Evolutionary conservation across 1,140 invertebrate genomes (phyloP), one percentile per base, ranked within the genome.

Genomic region (Zaprionus taronus): DNA sequence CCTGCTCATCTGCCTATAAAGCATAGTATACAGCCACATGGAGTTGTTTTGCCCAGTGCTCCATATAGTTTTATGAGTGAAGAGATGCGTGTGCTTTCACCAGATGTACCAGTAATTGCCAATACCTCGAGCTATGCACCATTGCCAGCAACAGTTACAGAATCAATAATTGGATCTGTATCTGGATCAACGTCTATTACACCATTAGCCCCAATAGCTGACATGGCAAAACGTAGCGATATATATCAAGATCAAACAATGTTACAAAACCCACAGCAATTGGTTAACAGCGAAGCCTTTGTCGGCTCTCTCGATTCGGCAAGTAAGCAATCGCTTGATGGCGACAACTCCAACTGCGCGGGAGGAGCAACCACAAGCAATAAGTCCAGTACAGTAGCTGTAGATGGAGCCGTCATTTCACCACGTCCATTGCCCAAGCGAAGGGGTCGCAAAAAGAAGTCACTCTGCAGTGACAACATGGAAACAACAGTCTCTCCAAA

Each of bases 361-460:
- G 24, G 20, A 5, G 31, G 20, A 14, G 9, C 20, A 51, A 24
- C 47, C 22, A 11, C 20, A 51, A 24, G 20, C 17, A 11, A 14
- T 56, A 17, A 60, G 20, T 22, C 17, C 20, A 49, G 6, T n/a
- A 26, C 41, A 24, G 26, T 15, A 9, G 9, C 53, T 28, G 36
- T 6, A 17, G 15, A 36, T 44, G 53, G 5, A 4, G 12, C 20
- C 20, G 34, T 3, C 2, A 26, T 26, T 12, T 51, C 26, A 4
- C n/a, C 58, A 41, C 26, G 7, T 6, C 61, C 66, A 20, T 55
- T 47, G 11, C 84, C 78, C 14, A 89, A 89, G 24, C 64, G 80
- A 57, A 90, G 84, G 20, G 84, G 84, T 4, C 78, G 84, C 0
- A 89, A 89, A 69, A 89, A 89, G 26, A 89, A 89, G 22, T 3